phyloP scores from a whole-genome alignment of 2,888 invertebrate genomes.

The Nebria salina region DNA sequence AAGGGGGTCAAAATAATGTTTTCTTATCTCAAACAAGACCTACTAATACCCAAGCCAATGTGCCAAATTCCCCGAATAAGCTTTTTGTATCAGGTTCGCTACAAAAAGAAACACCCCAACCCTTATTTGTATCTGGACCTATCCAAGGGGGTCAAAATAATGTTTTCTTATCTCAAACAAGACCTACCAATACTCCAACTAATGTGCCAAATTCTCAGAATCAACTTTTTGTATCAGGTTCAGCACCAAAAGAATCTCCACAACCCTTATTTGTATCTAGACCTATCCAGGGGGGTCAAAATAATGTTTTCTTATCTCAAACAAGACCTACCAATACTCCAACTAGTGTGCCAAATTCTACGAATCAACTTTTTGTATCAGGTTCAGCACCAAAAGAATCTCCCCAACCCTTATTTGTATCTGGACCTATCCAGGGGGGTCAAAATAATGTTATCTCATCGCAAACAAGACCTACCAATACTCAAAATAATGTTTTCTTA shows the following conservation, averaged over 20 bases:
- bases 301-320: background rate
- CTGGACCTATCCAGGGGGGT: background rate
- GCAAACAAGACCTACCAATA: background rate
- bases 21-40: background rate
- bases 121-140: background rate
- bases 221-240: background rate
- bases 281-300: background rate
- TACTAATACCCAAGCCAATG: background rate
- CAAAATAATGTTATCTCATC: background rate
- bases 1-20: background rate
- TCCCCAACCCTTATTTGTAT: background rate
- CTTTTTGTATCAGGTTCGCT: background rate
- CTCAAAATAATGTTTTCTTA: background rate
- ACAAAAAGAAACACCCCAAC: background rate
- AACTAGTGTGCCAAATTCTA: background rate
- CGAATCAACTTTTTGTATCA: background rate
- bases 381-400: background rate
- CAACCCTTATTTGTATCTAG: background rate
- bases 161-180: constrained; percentile 5
- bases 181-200: constrained; percentile 9
- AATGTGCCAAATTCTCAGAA: background rate
- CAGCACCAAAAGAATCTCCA: background rate
- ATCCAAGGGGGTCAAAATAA: background rate
- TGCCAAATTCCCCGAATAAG: background rate
- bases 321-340: background rate